These are phyloP conservation scores for Propithecus perrieri DNA, from an alignment of 2,797 vertebrate species.

Conservation along the genomic window DNA sequence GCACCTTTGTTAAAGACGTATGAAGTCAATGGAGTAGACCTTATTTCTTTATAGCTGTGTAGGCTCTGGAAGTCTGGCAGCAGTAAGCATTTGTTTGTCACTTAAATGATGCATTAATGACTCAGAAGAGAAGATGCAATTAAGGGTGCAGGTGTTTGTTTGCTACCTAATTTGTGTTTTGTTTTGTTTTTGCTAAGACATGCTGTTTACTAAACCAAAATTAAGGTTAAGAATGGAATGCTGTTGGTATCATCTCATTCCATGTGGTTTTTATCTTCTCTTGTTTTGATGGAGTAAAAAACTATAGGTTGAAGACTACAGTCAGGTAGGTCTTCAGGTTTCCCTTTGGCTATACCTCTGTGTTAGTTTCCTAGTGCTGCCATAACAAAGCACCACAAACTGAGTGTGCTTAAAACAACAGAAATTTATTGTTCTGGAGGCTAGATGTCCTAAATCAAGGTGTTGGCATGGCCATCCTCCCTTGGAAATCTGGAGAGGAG, in stretches of 20 bases:
- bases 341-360: not conserved
- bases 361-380: not conserved
- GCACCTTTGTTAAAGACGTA: slow-evolving; percentile 78
- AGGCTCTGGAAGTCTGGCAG: slow-evolving; percentile 31
- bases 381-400: not conserved
- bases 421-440: not conserved
- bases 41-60: slow-evolving; percentile 43
- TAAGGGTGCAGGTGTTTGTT: not conserved
- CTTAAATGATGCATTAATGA: not conserved
- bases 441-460: not conserved
- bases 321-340: not conserved
- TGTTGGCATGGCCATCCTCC: not conserved
- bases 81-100: slow-evolving; percentile 64
- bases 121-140: slow-evolving; percentile 11
- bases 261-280: not conserved
- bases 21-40: slow-evolving; percentile 48
- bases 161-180: not conserved
- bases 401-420: not conserved
- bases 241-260: not conserved
- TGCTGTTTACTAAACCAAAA: not conserved
- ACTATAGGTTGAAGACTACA: not conserved
- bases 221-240: not conserved
- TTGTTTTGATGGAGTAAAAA: not conserved
- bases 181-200: not conserved
- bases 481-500: not conserved